phyloP scores from a whole-genome alignment of 1,140 invertebrate genomes.

The Brachystomella parvula region DNA sequence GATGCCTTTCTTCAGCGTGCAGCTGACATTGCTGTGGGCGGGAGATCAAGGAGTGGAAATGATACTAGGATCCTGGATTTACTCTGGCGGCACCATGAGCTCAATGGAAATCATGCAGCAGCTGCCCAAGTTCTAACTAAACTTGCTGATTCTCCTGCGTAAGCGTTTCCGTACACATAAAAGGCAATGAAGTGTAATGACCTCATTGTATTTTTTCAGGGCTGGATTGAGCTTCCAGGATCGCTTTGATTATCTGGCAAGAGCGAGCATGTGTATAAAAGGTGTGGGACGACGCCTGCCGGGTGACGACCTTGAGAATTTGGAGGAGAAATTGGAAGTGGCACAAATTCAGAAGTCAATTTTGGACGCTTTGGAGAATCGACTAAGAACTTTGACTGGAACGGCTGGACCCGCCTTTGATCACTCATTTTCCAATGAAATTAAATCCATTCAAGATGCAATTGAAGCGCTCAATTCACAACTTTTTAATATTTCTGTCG shows the following conservation, averaged over 20 bases:
- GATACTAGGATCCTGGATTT: constrained; percentile 64
- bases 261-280: constrained; percentile 90
- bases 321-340: constrained; percentile 88
- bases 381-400: constrained; percentile 46
- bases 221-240: constrained; percentile 51
- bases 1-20: constrained; percentile 41
- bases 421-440: constrained; percentile 47
- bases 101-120: constrained; percentile 77
- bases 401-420: constrained; percentile 21
- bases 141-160: constrained; percentile 74
- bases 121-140: constrained; percentile 86
- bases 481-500: constrained; percentile 50
- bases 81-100: constrained; percentile 93
- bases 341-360: constrained; percentile 65
- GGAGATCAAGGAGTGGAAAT: constrained; percentile 30
- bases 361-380: constrained; percentile 20
- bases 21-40: constrained; percentile 34
- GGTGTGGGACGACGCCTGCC: constrained; percentile 55
- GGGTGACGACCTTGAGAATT: constrained; percentile 77
- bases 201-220: constrained; percentile 42
- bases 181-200: neutral
- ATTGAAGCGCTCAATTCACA: constrained; percentile 48
- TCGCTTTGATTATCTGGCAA: constrained; percentile 79
- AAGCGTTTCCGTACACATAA: constrained; percentile 36
- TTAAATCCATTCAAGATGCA: constrained; percentile 43